These are phyloP conservation scores for Sarcophaga peregrina DNA, from an alignment of 1,140 invertebrate genomes.

Conservation along the genomic window DNA sequence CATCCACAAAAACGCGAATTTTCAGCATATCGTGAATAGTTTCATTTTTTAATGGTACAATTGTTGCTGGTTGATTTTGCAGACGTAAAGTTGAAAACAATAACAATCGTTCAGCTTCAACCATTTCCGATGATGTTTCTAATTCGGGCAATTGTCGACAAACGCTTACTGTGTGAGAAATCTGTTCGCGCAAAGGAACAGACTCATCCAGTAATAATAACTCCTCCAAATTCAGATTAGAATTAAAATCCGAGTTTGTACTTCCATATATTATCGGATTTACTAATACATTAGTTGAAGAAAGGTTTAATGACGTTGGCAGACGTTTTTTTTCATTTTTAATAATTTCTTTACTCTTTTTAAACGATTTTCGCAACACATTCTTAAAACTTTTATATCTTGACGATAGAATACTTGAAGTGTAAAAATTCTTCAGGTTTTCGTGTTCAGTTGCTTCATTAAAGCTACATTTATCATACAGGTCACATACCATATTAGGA, in stretches of 20 bases:
- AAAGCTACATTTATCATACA: background rate
- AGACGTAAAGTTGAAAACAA: conserved; percentile 54
- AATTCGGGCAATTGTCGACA: conserved; percentile 60
- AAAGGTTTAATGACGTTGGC: conserved; percentile 40
- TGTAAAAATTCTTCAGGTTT: too few relatives aligned
- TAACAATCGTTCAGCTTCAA: conserved; percentile 60
- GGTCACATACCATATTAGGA: conserved; percentile 55
- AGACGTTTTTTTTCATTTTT: conserved; percentile 48
- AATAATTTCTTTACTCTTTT: conserved; percentile 58
- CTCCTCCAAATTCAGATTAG: conserved; percentile 54
- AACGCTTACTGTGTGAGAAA: conserved; percentile 59
- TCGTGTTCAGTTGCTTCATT: conserved; percentile 12
- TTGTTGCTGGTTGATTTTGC: conserved; percentile 18
- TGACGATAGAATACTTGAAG: background rate
- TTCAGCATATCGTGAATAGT: background rate
- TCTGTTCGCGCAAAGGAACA: conserved; percentile 55
- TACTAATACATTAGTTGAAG: background rate
- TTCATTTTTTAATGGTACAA: background rate
- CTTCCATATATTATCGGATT: conserved; percentile 45
- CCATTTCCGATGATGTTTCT: conserved; percentile 62
- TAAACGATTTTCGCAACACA: conserved; percentile 58
- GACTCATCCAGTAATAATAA: conserved; percentile 48
- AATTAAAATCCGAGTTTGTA: conserved; percentile 9
- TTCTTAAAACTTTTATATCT: conserved; percentile 52
- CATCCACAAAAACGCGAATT: conserved; percentile 55